These are phyloP conservation scores for Herminia tarsipennalis DNA, from an alignment of 2,888 invertebrate species.

Conservation along the genomic window DNA sequence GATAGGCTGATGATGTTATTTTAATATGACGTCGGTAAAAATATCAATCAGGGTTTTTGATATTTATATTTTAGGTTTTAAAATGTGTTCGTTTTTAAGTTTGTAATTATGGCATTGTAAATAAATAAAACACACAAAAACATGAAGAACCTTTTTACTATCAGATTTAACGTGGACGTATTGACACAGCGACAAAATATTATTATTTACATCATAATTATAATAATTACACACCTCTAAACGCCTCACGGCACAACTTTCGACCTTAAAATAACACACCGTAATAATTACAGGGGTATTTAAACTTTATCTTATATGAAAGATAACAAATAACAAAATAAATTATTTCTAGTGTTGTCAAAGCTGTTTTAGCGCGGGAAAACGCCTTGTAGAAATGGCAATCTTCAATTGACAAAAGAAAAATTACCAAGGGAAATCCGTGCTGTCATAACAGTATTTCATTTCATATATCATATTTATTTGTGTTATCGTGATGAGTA, in stretches of 20 bases:
- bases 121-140: slow-evolving; percentile 64
- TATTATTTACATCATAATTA: slow-evolving; percentile 67
- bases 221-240: slow-evolving; percentile 47
- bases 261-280: slow-evolving; percentile 26
- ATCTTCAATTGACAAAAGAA: too few relatives aligned
- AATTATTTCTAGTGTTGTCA: neutral
- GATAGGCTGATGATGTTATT: too few relatives aligned
- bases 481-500: too few relatives aligned
- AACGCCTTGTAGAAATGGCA: too few relatives aligned
- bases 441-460: too few relatives aligned
- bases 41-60: too few relatives aligned
- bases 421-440: too few relatives aligned
- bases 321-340: neutral
- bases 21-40: too few relatives aligned
- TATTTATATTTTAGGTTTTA: too few relatives aligned
- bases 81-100: neutral
- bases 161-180: slow-evolving; percentile 81
- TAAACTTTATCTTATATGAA: neutral
- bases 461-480: too few relatives aligned
- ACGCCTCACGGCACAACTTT: slow-evolving; percentile 38
- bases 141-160: slow-evolving; percentile 83
- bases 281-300: slow-evolving; percentile 1
- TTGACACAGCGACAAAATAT: slow-evolving; percentile 76
- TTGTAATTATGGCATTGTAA: neutral
- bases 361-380: too few relatives aligned